These are phyloP conservation scores for Arbacia lixula DNA, from an alignment of 53 echinoderm and acorn worm genomes.

Conservation along the genomic window DNA sequence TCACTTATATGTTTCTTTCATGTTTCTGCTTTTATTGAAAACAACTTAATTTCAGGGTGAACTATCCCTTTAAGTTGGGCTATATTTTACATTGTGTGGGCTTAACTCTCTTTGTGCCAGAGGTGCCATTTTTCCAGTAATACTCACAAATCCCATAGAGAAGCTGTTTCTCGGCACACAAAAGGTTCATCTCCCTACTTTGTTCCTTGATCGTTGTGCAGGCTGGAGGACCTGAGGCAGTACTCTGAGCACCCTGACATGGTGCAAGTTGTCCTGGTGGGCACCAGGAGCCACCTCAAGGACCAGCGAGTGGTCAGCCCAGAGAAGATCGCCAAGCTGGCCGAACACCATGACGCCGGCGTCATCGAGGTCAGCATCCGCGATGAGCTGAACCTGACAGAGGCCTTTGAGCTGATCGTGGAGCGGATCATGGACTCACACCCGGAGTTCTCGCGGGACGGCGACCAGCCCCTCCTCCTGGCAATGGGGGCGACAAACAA, in stretches of 20 bases:
- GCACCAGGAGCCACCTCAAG: conserved; percentile 72
- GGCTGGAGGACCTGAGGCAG: conserved; percentile 74
- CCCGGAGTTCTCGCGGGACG: conserved; percentile 13
- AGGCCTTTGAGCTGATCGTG: conserved; percentile 68
- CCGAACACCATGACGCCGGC: conserved; percentile 71
- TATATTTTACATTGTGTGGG: no score
- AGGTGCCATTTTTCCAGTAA: no score
- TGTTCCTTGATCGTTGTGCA: no score
- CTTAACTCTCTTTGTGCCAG: no score
- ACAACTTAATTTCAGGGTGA: no score
- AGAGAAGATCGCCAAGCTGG: conserved; percentile 47
- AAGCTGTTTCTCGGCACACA: no score
- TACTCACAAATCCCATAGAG: no score
- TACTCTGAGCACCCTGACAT: conserved; percentile 52
- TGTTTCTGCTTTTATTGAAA: no score
- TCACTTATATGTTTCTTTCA: no score
- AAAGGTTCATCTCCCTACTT: no score
- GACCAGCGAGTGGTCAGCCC: conserved; percentile 59
- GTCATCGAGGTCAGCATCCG: conserved; percentile 77
- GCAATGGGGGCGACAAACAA: not conserved
- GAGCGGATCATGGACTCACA: conserved; percentile 72
- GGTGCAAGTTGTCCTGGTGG: conserved; percentile 65
- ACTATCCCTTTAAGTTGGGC: no score
- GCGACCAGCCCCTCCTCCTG: conserved; percentile 10
- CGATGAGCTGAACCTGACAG: conserved; percentile 62